Evolutionary conservation across 2,888 invertebrate species (phyloP).

Genomic region (Nephrotoma flavescens): DNA sequence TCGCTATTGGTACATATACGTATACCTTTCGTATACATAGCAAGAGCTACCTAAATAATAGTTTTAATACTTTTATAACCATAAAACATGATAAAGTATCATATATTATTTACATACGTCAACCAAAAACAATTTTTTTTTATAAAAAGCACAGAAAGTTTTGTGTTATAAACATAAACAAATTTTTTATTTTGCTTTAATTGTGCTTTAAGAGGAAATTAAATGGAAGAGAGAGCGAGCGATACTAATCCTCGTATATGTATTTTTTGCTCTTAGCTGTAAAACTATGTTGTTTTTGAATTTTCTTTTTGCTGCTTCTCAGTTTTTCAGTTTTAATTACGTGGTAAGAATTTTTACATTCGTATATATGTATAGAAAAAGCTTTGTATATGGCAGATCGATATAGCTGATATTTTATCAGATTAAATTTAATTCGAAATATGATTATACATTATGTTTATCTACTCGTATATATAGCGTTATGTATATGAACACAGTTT

Average conservation of each 20-base stretch:
- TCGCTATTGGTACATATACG: neutral
- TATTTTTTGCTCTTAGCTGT: neutral
- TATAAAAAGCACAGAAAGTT: neutral
- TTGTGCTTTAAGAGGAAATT: neutral
- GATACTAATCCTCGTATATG: neutral
- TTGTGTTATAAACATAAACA: neutral
- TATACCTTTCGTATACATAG: too few relatives aligned
- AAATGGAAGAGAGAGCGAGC: neutral
- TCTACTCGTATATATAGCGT: neutral
- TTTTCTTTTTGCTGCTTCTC: neutral
- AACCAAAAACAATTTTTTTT: neutral
- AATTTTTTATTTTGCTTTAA: neutral
- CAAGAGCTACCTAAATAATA: neutral
- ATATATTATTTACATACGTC: neutral
- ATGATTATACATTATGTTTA: neutral
- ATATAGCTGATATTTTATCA: neutral
- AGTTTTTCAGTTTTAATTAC: neutral
- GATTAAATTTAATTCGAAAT: neutral
- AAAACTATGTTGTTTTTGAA: neutral
- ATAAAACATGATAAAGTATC: neutral
- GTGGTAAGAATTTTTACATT: neutral
- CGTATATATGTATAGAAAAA: too few relatives aligned
- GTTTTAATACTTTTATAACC: neutral
- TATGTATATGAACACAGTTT: too few relatives aligned
- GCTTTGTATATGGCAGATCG: neutral